Evolutionary conservation across 2,888 invertebrate species (phyloP).

Genomic region (Drosophila fulvimacula): DNA sequence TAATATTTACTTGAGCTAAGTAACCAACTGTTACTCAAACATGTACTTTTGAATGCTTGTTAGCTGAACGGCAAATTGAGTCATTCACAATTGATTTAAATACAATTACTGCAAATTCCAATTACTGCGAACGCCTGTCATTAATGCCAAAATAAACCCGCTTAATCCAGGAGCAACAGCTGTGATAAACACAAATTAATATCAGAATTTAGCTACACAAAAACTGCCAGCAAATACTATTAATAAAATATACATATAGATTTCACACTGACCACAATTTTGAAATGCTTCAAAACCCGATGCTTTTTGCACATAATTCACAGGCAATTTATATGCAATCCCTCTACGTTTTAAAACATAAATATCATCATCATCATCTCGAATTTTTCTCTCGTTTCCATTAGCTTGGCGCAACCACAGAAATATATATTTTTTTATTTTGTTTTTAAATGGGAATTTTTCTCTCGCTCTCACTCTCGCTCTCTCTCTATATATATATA

Average conservation of each 20-base stretch:
- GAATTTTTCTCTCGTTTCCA: constrained; percentile 19
- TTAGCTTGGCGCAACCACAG: constrained; percentile 55
- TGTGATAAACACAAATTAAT: constrained; percentile 45
- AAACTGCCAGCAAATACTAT: constrained; percentile 24
- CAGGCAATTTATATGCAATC: constrained; percentile 65
- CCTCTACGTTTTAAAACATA: constrained; percentile 21
- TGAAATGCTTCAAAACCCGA: constrained; percentile 53
- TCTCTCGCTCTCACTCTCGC: not conserved
- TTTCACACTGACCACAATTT: constrained; percentile 57
- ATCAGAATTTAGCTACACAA: not conserved
- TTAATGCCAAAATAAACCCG: constrained; percentile 44
- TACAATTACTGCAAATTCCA: constrained; percentile 50
- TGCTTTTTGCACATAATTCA: constrained; percentile 68
- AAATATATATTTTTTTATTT: constrained; percentile 68
- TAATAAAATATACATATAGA: constrained; percentile 36
- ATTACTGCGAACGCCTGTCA: constrained; percentile 46
- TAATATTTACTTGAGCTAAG: constrained; percentile 19
- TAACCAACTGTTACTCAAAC: not conserved
- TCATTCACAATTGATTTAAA: constrained; percentile 53
- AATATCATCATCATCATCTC: constrained; percentile 29
- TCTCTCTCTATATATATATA: not conserved
- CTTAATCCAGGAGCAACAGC: constrained; percentile 51
- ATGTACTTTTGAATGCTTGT: not conserved
- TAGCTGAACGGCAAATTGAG: not conserved
- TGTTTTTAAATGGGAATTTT: constrained; percentile 21